Conservation (phyloP, 2,888 invertebrate species). For the Cephalotes varians region DNA sequence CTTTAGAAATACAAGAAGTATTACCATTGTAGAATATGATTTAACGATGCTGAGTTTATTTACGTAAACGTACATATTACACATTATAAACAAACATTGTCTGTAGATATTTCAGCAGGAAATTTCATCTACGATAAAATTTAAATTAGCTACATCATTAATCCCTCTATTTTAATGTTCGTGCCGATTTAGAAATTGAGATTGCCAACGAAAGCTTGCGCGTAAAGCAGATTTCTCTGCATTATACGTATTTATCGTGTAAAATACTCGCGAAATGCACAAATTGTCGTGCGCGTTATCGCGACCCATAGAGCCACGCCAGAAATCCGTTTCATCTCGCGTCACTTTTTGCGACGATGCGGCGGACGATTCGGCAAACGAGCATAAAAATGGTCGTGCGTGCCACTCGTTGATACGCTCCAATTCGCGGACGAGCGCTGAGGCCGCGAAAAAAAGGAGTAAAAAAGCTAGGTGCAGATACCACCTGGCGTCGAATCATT, state of each 20-base stretch:
- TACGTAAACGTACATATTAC: background rate
- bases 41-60: too few species aligned
- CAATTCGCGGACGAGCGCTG: slow-evolving; percentile 60
- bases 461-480: slow-evolving; percentile 52
- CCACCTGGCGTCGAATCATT: slow-evolving; percentile 68
- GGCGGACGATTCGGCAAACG: slow-evolving; percentile 63
- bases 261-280: slow-evolving; percentile 36
- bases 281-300: slow-evolving; percentile 43
- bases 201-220: background rate
- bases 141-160: background rate
- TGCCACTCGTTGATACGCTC: slow-evolving; percentile 65
- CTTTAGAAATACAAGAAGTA: too few species aligned
- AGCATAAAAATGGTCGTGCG: slow-evolving; percentile 68
- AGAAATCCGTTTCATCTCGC: slow-evolving; percentile 45
- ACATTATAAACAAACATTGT: background rate
- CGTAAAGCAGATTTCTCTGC: slow-evolving; percentile 21
- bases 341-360: slow-evolving; percentile 59
- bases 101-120: background rate
- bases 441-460: slow-evolving; percentile 37
- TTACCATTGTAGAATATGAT: too few species aligned
- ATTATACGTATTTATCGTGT: slow-evolving; percentile 15
- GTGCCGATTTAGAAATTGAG: background rate
- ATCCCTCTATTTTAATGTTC: background rate
- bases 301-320: slow-evolving; percentile 34
- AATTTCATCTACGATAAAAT: background rate